Base-by-base conservation (phyloP, 2,888 invertebrate genomes). In the Ophion ventricosus region DNA sequence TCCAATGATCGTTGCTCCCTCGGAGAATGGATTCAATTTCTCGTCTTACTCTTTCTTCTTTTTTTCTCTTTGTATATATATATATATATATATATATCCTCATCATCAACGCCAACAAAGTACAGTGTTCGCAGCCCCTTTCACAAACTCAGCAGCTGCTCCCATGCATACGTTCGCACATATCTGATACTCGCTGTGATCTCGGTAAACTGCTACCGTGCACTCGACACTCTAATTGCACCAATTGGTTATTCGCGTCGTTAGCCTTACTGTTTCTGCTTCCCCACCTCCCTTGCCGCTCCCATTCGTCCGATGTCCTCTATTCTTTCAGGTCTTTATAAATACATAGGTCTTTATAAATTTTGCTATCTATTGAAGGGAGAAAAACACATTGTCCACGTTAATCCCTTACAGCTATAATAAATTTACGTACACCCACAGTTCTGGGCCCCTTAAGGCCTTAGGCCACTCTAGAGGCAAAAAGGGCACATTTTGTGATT, bases 141-240 rank as follows among this genome's bases (percentile, higher is more conserved):
- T 80, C 72, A 67, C 61, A 76, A 70, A 80, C 25, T 63, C 81
- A 70, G 66, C 76, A 35, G 66, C 78, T 63, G 84, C 64, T 54
- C 17, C 23, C 8, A 66, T 59, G 49, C 76, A 87, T 86, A 90
- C 87, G 87, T 89, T 89, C 88, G 78, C 72, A 43, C 63, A 72
- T 70, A 70, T 88, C 87, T 85, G 88, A 89, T 86, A 88, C 86
- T 87, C 80, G 83, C 56, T 29, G 73, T 57, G 70, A 57, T 69
- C 69, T 70, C 70, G 87, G 87, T 88, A 87, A 88, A 87, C 85
- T 86, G 66, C 35, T 56, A 56, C 84, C 66, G 59, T 75, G 20
- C 59, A 70, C 79, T 79, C 29, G 82, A 75, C 84, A 87, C 85
- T 89, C 87, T 89, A 90, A 90, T 90, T 90, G 90, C 87, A 88